Base-by-base conservation (phyloP, 53 echinoderm and acorn worm species). In the Astropecten irregularis region DNA sequence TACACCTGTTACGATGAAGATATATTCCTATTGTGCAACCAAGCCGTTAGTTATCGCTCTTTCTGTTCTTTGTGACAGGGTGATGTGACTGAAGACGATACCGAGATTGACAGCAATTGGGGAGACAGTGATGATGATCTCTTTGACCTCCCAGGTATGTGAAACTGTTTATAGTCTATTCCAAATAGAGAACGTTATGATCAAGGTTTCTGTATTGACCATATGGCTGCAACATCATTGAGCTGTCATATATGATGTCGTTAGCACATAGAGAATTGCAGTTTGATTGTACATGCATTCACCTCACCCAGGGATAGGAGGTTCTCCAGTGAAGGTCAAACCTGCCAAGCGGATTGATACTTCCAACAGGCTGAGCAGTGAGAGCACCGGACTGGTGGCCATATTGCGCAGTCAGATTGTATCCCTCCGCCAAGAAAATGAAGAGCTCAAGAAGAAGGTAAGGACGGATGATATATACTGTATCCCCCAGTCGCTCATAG, bases 61-160 rank as follows among this genome's bases (percentile, higher is more conserved):
- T 42, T 11, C 42, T n/a, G n/a, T 62, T 27, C 7, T 8, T 56
- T 31, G 51, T 52, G 11, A 13, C 40, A 66, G 67, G 87, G 79
- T 56, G 81, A 81, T 51, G 54, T 69, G 2, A 69, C 52, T 65
- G 82, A 69, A 44, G 86, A 86, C 35, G 90, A 87, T 53, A 84
- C 91, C 11, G 92, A 92, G n/a, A 76, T 91, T 68, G 89, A 93
- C 54, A 96, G 97, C 38, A 79, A 79, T 63, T 96, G 97, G 93
- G 97, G 97, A 55, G 97, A 96, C 49, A 89, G 91, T 44, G 94
- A 95, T 47, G 96, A 91, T 21, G 95, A 96, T 42, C 82, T 96
- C n/a, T 96, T 92, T 90, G 92, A 92, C 46, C 85, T 96, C 31
- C 92, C 93, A 84, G 93, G 96, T 96, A 74, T 84, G 69, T 15